Conservation (phyloP, 2,113 vertebrate genomes). For the Pitta sordida region DNA sequence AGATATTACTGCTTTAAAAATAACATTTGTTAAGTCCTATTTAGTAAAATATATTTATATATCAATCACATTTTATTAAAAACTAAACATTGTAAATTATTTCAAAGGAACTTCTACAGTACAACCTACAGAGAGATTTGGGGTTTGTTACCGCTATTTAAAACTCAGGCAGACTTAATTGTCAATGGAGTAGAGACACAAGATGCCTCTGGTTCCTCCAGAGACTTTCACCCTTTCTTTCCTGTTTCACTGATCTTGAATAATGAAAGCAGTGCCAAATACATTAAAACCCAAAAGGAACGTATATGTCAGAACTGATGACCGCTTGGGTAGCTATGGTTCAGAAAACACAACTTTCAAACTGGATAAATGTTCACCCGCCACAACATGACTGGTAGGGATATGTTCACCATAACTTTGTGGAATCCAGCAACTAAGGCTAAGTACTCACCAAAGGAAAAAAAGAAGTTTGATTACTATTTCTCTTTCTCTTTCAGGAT, state of each 20-base stretch:
- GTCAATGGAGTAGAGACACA: not conserved
- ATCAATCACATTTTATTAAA: not conserved
- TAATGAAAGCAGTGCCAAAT: slow-evolving; percentile 25
- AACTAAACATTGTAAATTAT: not conserved
- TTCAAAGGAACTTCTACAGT: not conserved
- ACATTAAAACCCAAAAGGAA: slow-evolving; percentile 33
- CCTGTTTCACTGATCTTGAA: slow-evolving; percentile 29
- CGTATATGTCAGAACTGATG: slow-evolving; percentile 46
- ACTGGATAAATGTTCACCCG: not conserved
- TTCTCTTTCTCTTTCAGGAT: not conserved
- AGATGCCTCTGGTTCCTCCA: slow-evolving; percentile 36
- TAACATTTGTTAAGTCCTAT: not conserved
- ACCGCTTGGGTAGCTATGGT: not conserved
- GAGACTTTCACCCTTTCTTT: not conserved
- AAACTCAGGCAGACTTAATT: not conserved
- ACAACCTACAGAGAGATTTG: not conserved
- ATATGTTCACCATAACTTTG: not conserved
- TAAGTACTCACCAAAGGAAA: not conserved
- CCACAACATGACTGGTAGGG: not conserved
- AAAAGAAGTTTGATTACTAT: not conserved
- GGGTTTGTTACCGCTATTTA: not conserved
- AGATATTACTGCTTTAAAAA: not conserved
- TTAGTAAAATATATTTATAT: not conserved
- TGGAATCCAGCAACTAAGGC: not conserved
- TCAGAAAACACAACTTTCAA: slow-evolving; percentile 21